phyloP scores from a whole-genome alignment of 1,140 invertebrate species.

The Drosophila ercepeae region DNA sequence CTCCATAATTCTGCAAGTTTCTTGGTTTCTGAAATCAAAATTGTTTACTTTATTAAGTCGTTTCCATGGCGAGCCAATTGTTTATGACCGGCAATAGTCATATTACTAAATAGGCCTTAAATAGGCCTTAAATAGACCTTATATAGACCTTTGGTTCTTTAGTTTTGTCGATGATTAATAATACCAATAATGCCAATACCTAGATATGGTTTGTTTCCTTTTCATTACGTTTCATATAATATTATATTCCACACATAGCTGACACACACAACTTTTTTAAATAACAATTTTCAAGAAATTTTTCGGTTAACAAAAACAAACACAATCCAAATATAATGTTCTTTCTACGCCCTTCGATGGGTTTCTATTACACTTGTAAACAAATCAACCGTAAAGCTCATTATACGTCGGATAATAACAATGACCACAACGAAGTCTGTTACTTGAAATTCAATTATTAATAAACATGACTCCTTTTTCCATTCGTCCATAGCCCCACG shows the following conservation, averaged over 20 bases:
- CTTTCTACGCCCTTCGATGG: not conserved
- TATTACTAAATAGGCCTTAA: too few relatives aligned
- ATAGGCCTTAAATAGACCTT: too few relatives aligned
- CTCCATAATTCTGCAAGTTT: not conserved
- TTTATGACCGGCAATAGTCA: slow-evolving; percentile 2
- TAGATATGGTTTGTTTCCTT: too few relatives aligned
- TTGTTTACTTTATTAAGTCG: slow-evolving; percentile 10
- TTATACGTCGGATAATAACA: not conserved
- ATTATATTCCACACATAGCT: too few relatives aligned
- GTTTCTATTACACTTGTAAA: not conserved
- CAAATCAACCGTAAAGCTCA: not conserved
- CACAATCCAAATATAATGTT: not conserved
- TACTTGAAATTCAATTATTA: not conserved
- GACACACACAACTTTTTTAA: too few relatives aligned
- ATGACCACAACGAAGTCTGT: not conserved
- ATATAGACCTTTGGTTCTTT: not conserved
- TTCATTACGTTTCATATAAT: too few relatives aligned
- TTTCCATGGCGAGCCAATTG: slow-evolving; percentile 11
- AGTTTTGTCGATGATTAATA: too few relatives aligned
- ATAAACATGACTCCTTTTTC: not conserved
- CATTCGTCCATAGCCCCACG: slow-evolving; percentile 53
- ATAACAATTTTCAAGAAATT: too few relatives aligned
- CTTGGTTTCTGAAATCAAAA: slow-evolving; percentile 6
- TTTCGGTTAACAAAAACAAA: too few relatives aligned
- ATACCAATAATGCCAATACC: too few relatives aligned